Percentiles rank a stretch among this genome's conserved stretches.
Evolutionary conservation across 2,797 vertebrate genomes (phyloP).

Genomic region (Leuciscus waleckii): DNA sequence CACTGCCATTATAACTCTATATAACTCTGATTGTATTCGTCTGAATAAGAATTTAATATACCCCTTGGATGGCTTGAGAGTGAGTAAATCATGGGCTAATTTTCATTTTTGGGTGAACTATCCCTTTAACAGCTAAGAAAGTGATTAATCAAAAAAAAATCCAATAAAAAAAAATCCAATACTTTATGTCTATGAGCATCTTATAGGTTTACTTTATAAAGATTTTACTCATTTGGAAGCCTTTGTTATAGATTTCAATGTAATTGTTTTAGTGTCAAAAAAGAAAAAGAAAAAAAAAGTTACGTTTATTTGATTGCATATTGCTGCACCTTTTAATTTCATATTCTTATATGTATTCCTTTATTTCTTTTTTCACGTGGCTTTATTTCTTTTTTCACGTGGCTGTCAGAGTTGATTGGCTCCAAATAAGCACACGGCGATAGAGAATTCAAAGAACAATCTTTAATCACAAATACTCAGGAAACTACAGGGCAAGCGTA

Average conservation of each 20-base stretch:
- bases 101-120: no score
- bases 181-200: no score
- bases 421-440: background rate
- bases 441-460: background rate
- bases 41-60: no score
- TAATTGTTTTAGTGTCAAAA: background rate
- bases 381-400: background rate
- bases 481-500: background rate
- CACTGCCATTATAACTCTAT: no score
- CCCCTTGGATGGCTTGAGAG: no score
- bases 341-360: background rate
- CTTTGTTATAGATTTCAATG: background rate
- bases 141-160: no score
- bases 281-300: no score
- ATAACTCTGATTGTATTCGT: no score
- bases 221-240: background rate
- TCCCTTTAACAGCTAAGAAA: no score
- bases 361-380: background rate
- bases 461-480: background rate
- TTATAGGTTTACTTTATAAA: no score
- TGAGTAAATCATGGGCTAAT: no score
- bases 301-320: background rate
- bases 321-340: background rate
- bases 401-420: background rate
- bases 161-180: no score